Percentiles rank a stretch among this genome's conserved stretches.
These are phyloP conservation scores for Otus sunia DNA, from an alignment of 2,113 vertebrate species.

Conservation along the genomic window DNA sequence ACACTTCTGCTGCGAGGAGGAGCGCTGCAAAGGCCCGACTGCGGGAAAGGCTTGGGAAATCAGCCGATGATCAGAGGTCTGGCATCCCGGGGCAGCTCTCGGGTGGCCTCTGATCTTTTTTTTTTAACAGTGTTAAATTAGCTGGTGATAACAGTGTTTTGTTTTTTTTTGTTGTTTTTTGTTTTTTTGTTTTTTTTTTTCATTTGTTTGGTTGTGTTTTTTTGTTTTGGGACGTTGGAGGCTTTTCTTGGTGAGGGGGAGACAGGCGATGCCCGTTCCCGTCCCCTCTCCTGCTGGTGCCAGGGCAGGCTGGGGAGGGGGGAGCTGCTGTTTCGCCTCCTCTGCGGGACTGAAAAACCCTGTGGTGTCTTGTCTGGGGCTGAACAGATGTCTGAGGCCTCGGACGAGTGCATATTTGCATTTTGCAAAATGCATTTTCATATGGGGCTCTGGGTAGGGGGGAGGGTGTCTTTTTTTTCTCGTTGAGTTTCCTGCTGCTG, in stretches of 20 bases:
- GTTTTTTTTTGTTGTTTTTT: not conserved
- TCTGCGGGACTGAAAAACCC: not conserved
- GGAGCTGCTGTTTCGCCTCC: accelerated
- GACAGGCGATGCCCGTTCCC: accelerated
- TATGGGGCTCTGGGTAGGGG: not conserved
- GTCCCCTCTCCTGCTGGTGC: not conserved
- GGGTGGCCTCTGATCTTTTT: not conserved
- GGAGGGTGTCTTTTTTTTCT: not conserved
- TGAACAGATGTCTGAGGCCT: not conserved
- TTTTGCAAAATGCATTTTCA: not conserved
- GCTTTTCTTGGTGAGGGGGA: not conserved
- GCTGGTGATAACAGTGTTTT: constrained; percentile 53
- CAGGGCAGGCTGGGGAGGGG: not conserved
- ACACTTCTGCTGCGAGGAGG: constrained; percentile 42
- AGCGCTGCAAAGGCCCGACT: not conserved
- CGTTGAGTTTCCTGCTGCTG: constrained; percentile 64
- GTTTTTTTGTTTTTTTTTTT: not conserved
- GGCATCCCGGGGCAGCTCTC: not conserved
- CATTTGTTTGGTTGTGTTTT: not conserved
- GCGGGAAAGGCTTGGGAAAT: not conserved
- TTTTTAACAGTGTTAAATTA: constrained; percentile 59
- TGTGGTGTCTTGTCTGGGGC: not conserved
- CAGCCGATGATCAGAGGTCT: not conserved
- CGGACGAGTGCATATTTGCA: not conserved
- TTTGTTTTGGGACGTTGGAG: not conserved